Evolutionary conservation across 2,797 vertebrate genomes (phyloP), one percentile per base, ranked within the genome.

Genomic region (Muscicapa striata): DNA sequence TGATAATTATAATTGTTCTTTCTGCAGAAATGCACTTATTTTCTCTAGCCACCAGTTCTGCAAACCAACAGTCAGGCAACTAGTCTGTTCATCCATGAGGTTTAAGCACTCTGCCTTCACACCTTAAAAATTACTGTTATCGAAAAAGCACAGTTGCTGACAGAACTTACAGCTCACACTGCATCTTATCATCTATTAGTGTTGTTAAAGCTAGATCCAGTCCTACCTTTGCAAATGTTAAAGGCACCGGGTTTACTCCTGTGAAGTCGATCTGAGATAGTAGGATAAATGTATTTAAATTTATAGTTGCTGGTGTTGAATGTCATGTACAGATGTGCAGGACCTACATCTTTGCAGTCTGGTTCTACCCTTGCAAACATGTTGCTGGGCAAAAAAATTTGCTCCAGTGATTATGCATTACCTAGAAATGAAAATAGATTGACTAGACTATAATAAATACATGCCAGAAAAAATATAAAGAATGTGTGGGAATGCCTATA

Each of bases 401-500:
- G 54, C 54, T 77, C 19, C 4, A 1, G 49, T 64, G 64, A 91
- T 77, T 83, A 67, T 58, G 40, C 30, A 13, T 84, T 93, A 84
- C 91, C 84, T 93, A 83, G 43, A 81, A 89, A 86, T 59, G 73
- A 73, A 94, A 94, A 92, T 59, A 86, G 73, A 59, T 92, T 58
- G 84, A 90, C 55, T 52, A 75, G 54, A 68, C 54, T 58, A 15
- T 29, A 92, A 95, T 75, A 93, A 89, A 93, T 77, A 64, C 29
- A n/a, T 15, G 62, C 36, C 87, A 91, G 73, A 38, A 84, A 96
- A 89, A 92, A 79, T 27, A 95, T 7, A 88, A 94, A 59, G 86
- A 86, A 94, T 95, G 87, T 68, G 82, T 93, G 95, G 87, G 94
- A 94, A 94, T 94, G 84, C 83, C 85, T 90, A 54, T 51, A 52